Percentiles rank a stretch among this genome's conserved stretches.
These are phyloP conservation scores for Mormyrus hasselquistii DNA, from an alignment of 2,797 vertebrate species.

Conservation along the genomic window DNA sequence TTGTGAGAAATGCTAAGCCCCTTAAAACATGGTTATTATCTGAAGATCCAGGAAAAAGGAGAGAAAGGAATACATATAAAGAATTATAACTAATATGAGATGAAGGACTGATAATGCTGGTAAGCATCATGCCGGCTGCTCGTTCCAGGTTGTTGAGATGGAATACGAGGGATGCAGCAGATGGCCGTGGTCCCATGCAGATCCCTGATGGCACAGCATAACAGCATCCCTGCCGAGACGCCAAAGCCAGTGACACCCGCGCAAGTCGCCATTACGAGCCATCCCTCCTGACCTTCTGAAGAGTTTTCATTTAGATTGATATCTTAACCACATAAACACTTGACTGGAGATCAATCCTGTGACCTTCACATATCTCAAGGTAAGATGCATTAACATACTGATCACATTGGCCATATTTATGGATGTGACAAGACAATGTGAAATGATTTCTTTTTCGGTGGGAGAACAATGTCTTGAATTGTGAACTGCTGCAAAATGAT, in stretches of 20 bases:
- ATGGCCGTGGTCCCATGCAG: neutral
- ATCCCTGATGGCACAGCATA: neutral
- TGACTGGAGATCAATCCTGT: conserved; percentile 65
- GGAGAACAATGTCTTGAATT: neutral
- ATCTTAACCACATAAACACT: conserved; percentile 61
- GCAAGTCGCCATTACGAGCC: conserved; percentile 49
- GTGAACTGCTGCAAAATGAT: neutral
- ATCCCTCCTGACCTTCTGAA: conserved; percentile 54
- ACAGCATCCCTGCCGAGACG: neutral
- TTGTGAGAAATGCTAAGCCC: neutral
- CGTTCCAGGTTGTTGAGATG: conserved; percentile 8
- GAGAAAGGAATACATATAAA: neutral
- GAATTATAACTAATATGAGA: neutral
- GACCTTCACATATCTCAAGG: conserved; percentile 59
- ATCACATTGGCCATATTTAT: neutral
- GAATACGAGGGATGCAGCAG: conserved; percentile 4
- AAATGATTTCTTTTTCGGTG: conserved; percentile 2
- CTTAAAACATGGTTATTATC: neutral
- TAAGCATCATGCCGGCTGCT: conserved; percentile 1
- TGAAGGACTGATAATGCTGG: neutral
- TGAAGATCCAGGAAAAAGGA: neutral
- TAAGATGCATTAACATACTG: conserved; percentile 40
- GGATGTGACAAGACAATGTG: neutral
- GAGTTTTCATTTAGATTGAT: conserved; percentile 60
- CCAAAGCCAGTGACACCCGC: conserved; percentile 26